These are phyloP conservation scores for Bombus affinis DNA, from an alignment of 1,140 invertebrate species.

Conservation along the genomic window DNA sequence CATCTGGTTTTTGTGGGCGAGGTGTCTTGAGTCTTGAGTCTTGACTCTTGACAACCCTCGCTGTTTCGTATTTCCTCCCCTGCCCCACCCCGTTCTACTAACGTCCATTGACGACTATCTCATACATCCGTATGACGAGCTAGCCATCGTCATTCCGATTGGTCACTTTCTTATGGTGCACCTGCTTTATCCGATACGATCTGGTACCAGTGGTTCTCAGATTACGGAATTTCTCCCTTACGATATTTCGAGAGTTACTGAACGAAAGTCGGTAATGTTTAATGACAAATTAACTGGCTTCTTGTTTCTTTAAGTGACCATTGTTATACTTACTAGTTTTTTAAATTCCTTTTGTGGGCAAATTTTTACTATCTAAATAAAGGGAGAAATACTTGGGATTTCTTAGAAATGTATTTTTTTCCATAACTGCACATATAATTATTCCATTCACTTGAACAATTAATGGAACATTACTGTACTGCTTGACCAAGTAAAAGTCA, in stretches of 20 bases:
- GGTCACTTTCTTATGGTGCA: constrained; percentile 56
- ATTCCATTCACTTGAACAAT: no score
- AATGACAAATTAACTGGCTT: no score
- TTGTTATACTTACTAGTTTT: background rate
- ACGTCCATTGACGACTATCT: constrained; percentile 17
- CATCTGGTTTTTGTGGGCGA: constrained; percentile 72
- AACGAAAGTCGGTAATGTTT: no score
- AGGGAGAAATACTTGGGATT: background rate
- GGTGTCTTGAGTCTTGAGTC: constrained; percentile 30
- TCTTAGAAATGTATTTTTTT: background rate
- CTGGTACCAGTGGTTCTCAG: background rate
- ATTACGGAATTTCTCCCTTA: no score
- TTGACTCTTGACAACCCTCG: constrained; percentile 41
- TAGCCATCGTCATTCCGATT: constrained; percentile 42
- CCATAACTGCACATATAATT: background rate
- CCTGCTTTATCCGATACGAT: constrained; percentile 45
- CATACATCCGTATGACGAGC: background rate
- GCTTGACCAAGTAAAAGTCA: background rate
- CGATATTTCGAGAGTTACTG: background rate
- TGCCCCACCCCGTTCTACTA: background rate
- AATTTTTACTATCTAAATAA: background rate
- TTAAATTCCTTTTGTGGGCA: background rate
- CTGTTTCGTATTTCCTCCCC: constrained; percentile 30
- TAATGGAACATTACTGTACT: background rate
- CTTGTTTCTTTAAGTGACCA: background rate